Conservation (phyloP, 2,113 vertebrate species). For the Gila orcuttii region DNA sequence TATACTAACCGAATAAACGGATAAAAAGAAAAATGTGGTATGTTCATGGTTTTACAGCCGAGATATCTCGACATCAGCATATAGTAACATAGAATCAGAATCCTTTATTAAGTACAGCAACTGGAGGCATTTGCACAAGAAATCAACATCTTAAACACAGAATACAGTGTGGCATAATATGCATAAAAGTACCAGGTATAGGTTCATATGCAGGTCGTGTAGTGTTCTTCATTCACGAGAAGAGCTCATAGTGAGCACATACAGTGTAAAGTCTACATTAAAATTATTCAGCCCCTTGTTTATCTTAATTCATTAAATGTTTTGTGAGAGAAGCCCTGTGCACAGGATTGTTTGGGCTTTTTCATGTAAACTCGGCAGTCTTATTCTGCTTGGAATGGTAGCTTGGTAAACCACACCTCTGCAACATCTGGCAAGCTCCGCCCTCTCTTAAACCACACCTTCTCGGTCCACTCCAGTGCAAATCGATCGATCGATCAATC, state of each 20-base stretch:
- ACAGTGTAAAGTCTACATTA: slow-evolving; percentile 81
- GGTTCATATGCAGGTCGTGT: slow-evolving; percentile 78
- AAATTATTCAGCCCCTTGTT: slow-evolving; percentile 66
- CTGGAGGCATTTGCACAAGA: slow-evolving; percentile 83
- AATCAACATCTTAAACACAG: slow-evolving; percentile 78
- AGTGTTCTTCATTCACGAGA: slow-evolving; percentile 81
- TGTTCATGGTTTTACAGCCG: background rate
- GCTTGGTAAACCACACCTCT: slow-evolving; percentile 60
- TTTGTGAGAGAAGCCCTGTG: slow-evolving; percentile 58
- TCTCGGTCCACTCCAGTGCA: slow-evolving; percentile 38
- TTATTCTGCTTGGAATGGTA: slow-evolving; percentile 74
- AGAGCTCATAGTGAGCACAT: slow-evolving; percentile 75
- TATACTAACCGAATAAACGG: slow-evolving; percentile 56
- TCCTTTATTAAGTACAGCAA: slow-evolving; percentile 89
- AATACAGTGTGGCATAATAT: slow-evolving; percentile 80
- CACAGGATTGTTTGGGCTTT: slow-evolving; percentile 59
- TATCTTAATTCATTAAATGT: slow-evolving; percentile 74
- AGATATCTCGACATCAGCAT: background rate
- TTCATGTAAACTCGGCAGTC: slow-evolving; percentile 76
- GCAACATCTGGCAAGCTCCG: slow-evolving; percentile 27
- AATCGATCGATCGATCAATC: slow-evolving; percentile 10
- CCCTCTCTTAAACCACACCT: slow-evolving; percentile 48
- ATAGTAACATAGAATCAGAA: slow-evolving; percentile 79
- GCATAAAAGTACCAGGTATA: slow-evolving; percentile 85
- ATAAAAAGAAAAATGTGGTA: background rate